phyloP scores from a whole-genome alignment of 35 echinoderm and acorn worm genomes.

The Apostichopus californicus region DNA sequence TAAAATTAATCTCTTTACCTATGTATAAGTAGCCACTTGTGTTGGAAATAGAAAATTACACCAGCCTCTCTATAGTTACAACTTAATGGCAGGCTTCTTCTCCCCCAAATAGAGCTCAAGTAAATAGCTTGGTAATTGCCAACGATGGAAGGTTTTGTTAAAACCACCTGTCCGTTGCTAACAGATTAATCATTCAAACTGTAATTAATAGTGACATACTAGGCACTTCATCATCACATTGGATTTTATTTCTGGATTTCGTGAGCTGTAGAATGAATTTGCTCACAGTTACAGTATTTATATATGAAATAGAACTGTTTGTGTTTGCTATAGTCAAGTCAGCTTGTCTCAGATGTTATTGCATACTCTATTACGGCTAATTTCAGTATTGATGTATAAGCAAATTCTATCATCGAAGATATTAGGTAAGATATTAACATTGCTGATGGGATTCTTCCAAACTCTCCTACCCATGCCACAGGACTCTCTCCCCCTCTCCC shows the following conservation, averaged over 20 bases:
- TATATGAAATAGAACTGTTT: no score
- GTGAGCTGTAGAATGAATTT: no score
- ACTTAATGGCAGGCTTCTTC: neutral
- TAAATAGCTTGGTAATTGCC: conserved; percentile 14
- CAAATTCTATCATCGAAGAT: no score
- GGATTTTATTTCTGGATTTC: neutral
- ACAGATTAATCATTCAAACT: conserved; percentile 32
- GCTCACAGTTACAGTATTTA: no score
- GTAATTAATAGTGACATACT: conserved; percentile 36
- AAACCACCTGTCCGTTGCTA: conserved; percentile 5
- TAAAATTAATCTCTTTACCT: conserved; percentile 27
- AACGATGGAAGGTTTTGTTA: neutral
- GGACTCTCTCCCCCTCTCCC: no score
- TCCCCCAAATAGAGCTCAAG: neutral
- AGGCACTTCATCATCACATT: neutral
- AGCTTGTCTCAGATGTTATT: no score
- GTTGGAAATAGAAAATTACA: neutral
- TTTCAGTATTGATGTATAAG: no score
- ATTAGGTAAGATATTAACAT: no score
- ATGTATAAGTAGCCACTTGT: neutral
- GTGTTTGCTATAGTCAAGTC: no score
- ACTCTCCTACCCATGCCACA: no score
- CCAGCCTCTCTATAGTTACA: neutral
- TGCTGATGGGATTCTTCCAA: no score
- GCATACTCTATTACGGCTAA: no score